Base-by-base conservation (phyloP, 2,888 invertebrate genomes). In the Ptychoptera contaminata region DNA sequence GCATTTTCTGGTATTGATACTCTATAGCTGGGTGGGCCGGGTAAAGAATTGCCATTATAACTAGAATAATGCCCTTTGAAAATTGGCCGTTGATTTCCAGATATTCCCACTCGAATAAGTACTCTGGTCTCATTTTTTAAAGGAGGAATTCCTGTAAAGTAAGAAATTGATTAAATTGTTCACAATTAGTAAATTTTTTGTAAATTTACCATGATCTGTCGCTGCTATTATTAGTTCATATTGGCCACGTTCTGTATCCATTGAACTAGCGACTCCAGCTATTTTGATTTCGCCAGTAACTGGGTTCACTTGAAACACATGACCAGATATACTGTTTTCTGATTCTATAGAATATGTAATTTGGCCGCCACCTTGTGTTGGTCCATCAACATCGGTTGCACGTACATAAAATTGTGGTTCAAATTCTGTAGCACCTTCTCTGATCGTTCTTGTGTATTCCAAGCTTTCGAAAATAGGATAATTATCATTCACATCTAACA, bases 51-150 rank as follows among this genome's bases (percentile, higher is more conserved):
- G 44, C 61, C 59, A 50, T 63, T 61, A 2, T 70, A 68, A 49
- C 71, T 72, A 43, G 77, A 77, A 52, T 76, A 79, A 53, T 80
- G 79, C 1, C 81, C 81, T 52, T 78, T 76, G 54, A 82, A 83
- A n/a, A 80, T 75, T 1, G 82, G 85, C n/a, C 82, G 68, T 53
- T 83, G 82, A 54, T 84, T 83, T 1, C 83, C 83, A 1, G 82
- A 79, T 4, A 82, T 81, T 0, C 84, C 84, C 0, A 85, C 83
- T n/a, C 82, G 70, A 12, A 85, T 71, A 9, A 73, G 69, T 0
- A 83, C 71, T 32, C 73, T 69, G 0, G 79, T 76, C 49, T 80
- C 79, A 35, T 80, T 74, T 42, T 72, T 68, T 1, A 82, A 60
- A 0, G 79, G 72, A 10, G 83, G 82, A 31, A 55, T 60, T 8